These are phyloP conservation scores for Dromococcyx pavoninus DNA, from an alignment of 2,797 vertebrate genomes.

Conservation along the genomic window DNA sequence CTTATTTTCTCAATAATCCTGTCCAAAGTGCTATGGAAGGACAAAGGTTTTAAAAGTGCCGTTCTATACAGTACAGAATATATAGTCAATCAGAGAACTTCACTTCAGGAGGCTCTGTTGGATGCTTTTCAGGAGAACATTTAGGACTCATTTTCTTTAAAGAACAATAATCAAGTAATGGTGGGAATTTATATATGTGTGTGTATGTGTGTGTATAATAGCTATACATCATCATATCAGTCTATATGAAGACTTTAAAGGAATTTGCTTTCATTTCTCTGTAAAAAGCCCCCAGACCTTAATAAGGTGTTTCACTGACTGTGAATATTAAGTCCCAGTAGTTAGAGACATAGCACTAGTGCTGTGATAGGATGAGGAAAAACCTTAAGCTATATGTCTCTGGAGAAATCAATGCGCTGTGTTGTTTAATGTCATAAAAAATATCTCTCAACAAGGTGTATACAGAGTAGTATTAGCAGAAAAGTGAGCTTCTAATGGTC, in stretches of 20 bases:
- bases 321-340: background rate
- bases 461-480: constrained; percentile 37
- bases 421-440: constrained; percentile 57
- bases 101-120: background rate
- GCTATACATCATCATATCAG: background rate
- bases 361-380: constrained; percentile 21
- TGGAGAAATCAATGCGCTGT: constrained; percentile 48
- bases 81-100: background rate
- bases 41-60: background rate
- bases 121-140: background rate
- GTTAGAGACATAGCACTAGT: background rate
- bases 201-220: background rate
- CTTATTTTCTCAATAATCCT: background rate
- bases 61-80: background rate
- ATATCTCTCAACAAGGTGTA: constrained; percentile 20
- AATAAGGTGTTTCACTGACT: background rate
- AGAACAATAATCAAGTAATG: background rate
- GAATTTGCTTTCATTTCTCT: background rate
- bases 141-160: background rate
- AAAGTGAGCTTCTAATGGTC: constrained; percentile 58
- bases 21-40: background rate
- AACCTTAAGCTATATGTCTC: constrained; percentile 8
- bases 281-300: background rate
- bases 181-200: background rate
- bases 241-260: background rate